A percentile compares a stretch with the other conserved stretches of the same genome.
Conservation (phyloP, 2,888 invertebrate species). For the Hemithea aestivaria region DNA sequence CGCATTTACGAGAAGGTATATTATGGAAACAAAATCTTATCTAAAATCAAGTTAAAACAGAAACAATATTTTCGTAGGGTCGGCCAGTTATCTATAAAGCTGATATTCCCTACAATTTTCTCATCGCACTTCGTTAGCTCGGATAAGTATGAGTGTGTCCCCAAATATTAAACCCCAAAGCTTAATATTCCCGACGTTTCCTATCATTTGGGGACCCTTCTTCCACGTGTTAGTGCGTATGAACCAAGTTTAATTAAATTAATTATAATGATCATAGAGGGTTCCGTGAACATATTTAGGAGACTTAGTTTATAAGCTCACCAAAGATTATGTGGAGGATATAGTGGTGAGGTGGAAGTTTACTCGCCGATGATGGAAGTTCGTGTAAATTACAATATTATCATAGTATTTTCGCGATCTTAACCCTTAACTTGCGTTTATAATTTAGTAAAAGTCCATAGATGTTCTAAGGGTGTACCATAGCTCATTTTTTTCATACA, state of each 20-base stretch:
- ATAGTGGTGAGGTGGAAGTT: neutral
- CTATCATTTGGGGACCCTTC: slow-evolving; percentile 42
- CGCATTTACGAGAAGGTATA: no score
- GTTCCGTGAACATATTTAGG: slow-evolving; percentile 17
- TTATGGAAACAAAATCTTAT: no score
- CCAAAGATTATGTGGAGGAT: slow-evolving; percentile 8
- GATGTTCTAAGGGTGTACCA: no score
- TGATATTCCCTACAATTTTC: neutral
- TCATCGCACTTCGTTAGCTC: slow-evolving; percentile 6
- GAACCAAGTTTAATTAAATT: slow-evolving; percentile 42
- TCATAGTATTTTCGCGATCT: no score
- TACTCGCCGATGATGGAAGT: no score
- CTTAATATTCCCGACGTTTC: slow-evolving; percentile 44
- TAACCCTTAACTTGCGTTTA: no score
- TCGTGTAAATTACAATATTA: no score
- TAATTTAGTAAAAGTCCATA: no score
- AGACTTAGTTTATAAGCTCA: slow-evolving; percentile 16
- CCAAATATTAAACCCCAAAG: slow-evolving; percentile 25
- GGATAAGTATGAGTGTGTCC: slow-evolving; percentile 10
- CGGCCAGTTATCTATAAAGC: no score
- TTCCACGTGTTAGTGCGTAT: slow-evolving; percentile 25
- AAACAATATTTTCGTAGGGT: no score
- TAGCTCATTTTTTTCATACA: no score
- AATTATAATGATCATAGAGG: slow-evolving; percentile 38
- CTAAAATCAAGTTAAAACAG: no score